phyloP scores from a whole-genome alignment of 2,113 vertebrate genomes.

The Pteruthius melanotis region DNA sequence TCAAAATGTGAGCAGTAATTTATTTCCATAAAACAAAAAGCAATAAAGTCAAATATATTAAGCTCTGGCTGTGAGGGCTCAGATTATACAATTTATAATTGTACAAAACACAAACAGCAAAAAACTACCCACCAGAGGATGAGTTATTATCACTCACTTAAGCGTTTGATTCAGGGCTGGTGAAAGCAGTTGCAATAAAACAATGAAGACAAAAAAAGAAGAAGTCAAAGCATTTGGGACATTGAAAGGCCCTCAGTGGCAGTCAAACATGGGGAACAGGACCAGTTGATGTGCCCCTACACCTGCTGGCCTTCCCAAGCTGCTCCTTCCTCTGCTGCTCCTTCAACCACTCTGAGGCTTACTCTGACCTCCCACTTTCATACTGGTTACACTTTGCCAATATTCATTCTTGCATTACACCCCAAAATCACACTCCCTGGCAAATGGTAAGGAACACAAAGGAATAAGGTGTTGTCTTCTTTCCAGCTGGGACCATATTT shows the following conservation, averaged over 20 bases:
- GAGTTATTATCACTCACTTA: conserved; percentile 61
- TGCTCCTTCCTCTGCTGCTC: not conserved
- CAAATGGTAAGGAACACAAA: not conserved
- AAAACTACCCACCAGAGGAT: conserved; percentile 37
- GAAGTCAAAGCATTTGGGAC: not conserved
- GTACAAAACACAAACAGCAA: not conserved
- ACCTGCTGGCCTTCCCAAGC: not conserved
- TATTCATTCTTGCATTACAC: not conserved
- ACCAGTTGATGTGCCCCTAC: not conserved
- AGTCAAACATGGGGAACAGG: not conserved
- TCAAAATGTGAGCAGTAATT: conserved; percentile 69
- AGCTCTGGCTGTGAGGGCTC: conserved; percentile 55
- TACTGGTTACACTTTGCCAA: not conserved
- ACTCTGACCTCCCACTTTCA: not conserved
- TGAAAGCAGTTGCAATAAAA: conserved; percentile 10
- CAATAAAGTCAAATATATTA: conserved; percentile 76
- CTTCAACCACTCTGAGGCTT: not conserved
- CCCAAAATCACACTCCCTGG: not conserved
- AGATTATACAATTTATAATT: conserved; percentile 69
- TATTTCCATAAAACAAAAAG: conserved; percentile 74
- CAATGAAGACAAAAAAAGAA: not conserved
- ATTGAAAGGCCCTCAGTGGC: not conserved
- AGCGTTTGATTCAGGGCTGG: not conserved
- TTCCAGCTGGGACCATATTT: not conserved
- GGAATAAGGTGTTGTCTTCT: not conserved